These are phyloP conservation scores for Trachelus tabidus DNA, from an alignment of 2,888 invertebrate genomes.

Conservation along the genomic window DNA sequence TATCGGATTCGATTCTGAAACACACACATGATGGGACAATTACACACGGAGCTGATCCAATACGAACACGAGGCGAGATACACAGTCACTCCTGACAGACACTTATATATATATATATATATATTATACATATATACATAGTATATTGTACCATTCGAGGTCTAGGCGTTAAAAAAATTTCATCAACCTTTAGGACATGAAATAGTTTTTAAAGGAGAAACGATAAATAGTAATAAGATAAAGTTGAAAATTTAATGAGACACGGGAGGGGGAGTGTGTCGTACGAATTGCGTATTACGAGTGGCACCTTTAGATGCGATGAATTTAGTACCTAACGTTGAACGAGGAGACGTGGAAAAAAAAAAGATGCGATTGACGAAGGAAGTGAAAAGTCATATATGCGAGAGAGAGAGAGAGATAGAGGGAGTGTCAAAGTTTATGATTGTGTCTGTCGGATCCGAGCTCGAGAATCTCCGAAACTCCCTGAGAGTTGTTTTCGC, in stretches of 20 bases:
- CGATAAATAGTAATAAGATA: neutral
- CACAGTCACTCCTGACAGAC: neutral
- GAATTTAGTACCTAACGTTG: neutral
- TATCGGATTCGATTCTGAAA: slow-evolving; percentile 5
- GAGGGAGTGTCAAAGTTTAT: neutral
- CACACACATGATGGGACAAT: neutral
- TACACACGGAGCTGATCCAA: neutral
- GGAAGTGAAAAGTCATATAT: neutral
- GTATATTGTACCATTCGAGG: neutral
- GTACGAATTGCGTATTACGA: neutral
- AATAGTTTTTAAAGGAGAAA: neutral
- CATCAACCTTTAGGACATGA: neutral
- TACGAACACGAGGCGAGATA: neutral
- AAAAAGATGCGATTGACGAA: neutral
- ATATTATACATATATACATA: slow-evolving; percentile 4
- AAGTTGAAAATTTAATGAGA: neutral
- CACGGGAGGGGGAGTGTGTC: neutral
- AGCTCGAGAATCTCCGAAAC: neutral
- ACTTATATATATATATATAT: neutral
- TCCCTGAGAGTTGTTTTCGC: neutral
- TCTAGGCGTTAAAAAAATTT: neutral
- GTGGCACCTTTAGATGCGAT: neutral
- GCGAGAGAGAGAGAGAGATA: neutral
- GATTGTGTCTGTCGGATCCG: neutral
- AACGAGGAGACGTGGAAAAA: neutral